Base-by-base conservation (phyloP, 1,140 invertebrate genomes). In the Microplitis mediator region DNA sequence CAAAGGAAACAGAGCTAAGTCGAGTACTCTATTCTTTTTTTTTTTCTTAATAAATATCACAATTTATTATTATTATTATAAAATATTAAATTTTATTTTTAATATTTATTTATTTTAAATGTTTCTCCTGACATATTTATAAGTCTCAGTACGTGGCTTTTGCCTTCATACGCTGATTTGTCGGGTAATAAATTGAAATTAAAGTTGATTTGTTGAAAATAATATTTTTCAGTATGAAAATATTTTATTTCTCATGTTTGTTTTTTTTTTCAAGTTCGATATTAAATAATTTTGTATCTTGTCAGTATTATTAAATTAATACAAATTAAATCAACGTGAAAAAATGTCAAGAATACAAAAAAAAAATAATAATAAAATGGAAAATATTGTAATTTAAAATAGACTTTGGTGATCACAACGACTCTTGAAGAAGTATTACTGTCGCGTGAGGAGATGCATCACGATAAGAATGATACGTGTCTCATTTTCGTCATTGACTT, bases 381-480 rank as follows among this genome's bases (percentile, higher is more conserved):
- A 52, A 66, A 58, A 54, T 66, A 45, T 60, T 9, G 9, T 50
- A 63, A 72, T 64, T 66, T 65, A 72, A 65, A 34, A 69, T n/a
- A n/a, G 52, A 58, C 45, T 16, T 23, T 16, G 60, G 63, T 36
- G 52, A 58, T 60, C 34, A 54, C 58, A 35, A 8, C 63, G 60
- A 45, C 72, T 74, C 64, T 23, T 74, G 32, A 68, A 60, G 58
- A 36, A 45, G 23, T 54, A 67, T 54, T 67, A 50, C 16, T 74
- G 77, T 45, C 74, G 71, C 74, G 71, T 79, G 78, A 77, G 71
- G 76, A 78, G 81, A 82, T 82, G 77, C 69, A 76, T 71, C 62
- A 69, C 35, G 80, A 84, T 84, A 82, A 79, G 74, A 74, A 75
- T 80, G 81, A 83, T 79, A 75, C 78, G 79, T 81, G 81, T 81